Base-by-base conservation (phyloP, 2,888 invertebrate genomes). In the Pseudococcus jackbeardsleyi region DNA sequence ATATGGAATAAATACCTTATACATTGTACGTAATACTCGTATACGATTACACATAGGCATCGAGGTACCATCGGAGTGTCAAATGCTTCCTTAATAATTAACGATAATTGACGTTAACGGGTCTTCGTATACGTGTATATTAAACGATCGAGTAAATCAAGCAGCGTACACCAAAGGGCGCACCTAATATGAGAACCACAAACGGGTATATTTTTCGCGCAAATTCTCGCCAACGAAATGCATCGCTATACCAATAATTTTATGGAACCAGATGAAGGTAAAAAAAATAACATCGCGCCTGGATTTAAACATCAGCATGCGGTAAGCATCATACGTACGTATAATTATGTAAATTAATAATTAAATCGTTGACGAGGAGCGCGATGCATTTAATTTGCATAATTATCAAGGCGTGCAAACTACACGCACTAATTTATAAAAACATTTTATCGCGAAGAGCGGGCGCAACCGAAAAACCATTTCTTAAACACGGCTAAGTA, bases 341-440 rank as follows among this genome's bases (percentile, higher is more conserved):
- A 17, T 77, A 77, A 77, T 77, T 77, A 77, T 77, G 77, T 77
- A 77, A 77, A 77, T 77, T 77, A 77, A 77, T 77, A 77, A 77
- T 77, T 77, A 77, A 77, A 77, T 77, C 77, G 77, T 77, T 77
- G 77, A 77, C 77, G 77, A 77, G 42, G 42, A 42, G 42, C 42
- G 77, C 33, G 77, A 77, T 77, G 77, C 77, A 77, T 77, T 77
- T 77, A 17, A 77, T 77, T 77, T 77, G 77, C 77, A 77, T 77
- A 77, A 77, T 77, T 77, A 77, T 77, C 42, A 77, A 77, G 77
- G 42, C 77, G 77, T 77, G 77, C 77, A 77, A 39, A 39, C 39
- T 77, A 26, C 77, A 77, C 42, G 77, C 77, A 42, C 33, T 77
- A 77, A 77, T 77, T 77, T 77, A 77, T 77, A 77, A 77, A 42